These are phyloP conservation scores for Cabera pusaria DNA, from an alignment of 2,888 invertebrate species.

Conservation along the genomic window DNA sequence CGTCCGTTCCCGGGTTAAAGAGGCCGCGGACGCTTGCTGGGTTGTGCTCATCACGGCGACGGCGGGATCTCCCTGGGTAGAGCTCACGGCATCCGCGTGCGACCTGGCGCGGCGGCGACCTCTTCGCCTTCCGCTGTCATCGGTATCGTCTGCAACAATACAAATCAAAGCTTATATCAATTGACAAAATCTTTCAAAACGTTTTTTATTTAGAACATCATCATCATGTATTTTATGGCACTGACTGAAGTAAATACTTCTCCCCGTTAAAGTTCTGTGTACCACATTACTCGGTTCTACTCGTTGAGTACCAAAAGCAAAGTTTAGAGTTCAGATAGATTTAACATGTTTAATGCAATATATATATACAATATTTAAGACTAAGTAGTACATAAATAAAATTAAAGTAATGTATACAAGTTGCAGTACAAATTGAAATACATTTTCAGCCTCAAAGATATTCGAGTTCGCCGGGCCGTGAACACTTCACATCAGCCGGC, in stretches of 20 bases:
- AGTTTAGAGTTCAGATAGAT: too few relatives aligned
- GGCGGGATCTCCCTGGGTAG: conserved; percentile 65
- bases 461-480: conserved; percentile 57
- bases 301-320: too few relatives aligned
- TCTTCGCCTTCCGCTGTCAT: conserved; percentile 51
- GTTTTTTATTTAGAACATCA: too few relatives aligned
- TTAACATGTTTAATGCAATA: too few relatives aligned
- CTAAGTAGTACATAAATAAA: background rate
- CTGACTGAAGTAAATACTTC: too few relatives aligned
- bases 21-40: conserved; percentile 80
- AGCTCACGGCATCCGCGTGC: conserved; percentile 74
- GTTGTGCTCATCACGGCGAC: conserved; percentile 82
- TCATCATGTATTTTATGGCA: too few relatives aligned
- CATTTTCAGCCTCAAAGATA: conserved; percentile 37
- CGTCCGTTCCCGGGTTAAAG: conserved; percentile 76
- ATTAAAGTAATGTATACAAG: background rate
- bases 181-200: too few relatives aligned
- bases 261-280: too few relatives aligned
- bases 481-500: conserved; percentile 56
- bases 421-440: conserved; percentile 12
- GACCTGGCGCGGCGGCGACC: conserved; percentile 42
- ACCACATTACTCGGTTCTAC: too few relatives aligned
- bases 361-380: too few relatives aligned
- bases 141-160: conserved; percentile 55
- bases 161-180: too few relatives aligned